phyloP scores from a whole-genome alignment of 2,113 vertebrate genomes.

The Solea solea region DNA sequence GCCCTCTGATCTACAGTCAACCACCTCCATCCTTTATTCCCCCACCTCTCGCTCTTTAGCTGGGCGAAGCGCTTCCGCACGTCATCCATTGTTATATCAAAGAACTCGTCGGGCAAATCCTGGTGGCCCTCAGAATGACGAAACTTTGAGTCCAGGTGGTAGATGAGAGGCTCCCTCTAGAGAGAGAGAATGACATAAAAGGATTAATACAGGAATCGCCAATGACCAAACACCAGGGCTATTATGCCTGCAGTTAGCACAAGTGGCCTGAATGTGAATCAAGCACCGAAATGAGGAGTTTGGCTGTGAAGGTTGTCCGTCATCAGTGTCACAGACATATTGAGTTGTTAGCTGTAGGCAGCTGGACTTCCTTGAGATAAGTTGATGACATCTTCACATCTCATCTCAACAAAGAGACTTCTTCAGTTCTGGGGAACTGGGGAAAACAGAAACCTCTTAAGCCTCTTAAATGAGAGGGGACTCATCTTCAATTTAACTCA shows the following conservation, averaged over 20 bases:
- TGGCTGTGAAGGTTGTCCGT: too few species aligned
- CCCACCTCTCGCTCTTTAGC: conserved; percentile 92
- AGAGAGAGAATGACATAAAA: background rate
- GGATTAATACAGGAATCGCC: background rate
- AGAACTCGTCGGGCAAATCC: conserved; percentile 93
- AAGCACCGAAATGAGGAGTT: background rate
- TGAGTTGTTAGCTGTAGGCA: too few species aligned
- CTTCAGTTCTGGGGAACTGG: too few species aligned
- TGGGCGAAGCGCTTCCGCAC: conserved; percentile 92
- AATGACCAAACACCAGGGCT: background rate
- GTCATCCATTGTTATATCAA: conserved; percentile 95
- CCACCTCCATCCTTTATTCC: conserved; percentile 22
- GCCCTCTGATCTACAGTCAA: conserved; percentile 18
- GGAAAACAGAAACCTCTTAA: too few species aligned
- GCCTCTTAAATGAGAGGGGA: too few species aligned
- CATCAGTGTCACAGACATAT: too few species aligned
- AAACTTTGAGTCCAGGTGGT: conserved; percentile 84
- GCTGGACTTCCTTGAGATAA: too few species aligned
- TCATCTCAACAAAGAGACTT: too few species aligned
- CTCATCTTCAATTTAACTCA: too few species aligned
- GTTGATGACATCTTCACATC: too few species aligned
- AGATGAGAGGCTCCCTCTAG: conserved; percentile 85
- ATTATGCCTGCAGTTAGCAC: too few species aligned
- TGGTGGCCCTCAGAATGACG: conserved; percentile 33
- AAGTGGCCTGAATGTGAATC: background rate